Percentiles rank a stretch among this genome's conserved stretches.
These are phyloP conservation scores for Teleopsis dalmanni DNA, from an alignment of 1,140 invertebrate genomes.

Conservation along the genomic window DNA sequence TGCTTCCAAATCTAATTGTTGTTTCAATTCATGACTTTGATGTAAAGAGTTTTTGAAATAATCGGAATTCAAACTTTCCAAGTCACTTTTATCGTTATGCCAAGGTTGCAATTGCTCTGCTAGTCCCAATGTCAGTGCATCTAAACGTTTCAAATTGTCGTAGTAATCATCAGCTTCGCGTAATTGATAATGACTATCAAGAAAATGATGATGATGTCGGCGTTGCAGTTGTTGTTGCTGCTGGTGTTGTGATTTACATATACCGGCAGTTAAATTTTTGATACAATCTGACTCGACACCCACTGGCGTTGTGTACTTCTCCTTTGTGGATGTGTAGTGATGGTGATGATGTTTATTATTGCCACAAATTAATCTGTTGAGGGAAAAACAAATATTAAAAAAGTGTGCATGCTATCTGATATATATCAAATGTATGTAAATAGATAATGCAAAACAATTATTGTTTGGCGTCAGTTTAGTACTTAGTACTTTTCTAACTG, in stretches of 20 bases:
- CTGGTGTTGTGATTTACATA: slow-evolving; percentile 4
- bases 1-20: slow-evolving; percentile 30
- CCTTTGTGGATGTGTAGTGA: slow-evolving; percentile 11
- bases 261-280: not conserved
- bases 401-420: too few relatives aligned
- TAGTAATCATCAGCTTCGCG: slow-evolving; percentile 42
- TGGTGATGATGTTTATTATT: slow-evolving; percentile 12
- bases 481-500: too few relatives aligned
- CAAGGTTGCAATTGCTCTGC: slow-evolving; percentile 39
- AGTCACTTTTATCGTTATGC: slow-evolving; percentile 49
- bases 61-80: slow-evolving; percentile 58
- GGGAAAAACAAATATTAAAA: slow-evolving; percentile 12
- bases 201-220: not conserved
- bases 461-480: too few relatives aligned
- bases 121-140: slow-evolving; percentile 28
- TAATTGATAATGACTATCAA: slow-evolving; percentile 13
- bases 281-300: not conserved
- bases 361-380: slow-evolving; percentile 22
- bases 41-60: slow-evolving; percentile 51
- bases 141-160: slow-evolving; percentile 42
- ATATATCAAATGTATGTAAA: too few relatives aligned
- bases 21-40: slow-evolving; percentile 26
- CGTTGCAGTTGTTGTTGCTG: slow-evolving; percentile 11
- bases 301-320: slow-evolving; percentile 3
- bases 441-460: too few relatives aligned